Evolutionary conservation across 1,140 invertebrate genomes (phyloP).

Genomic region (Trachelipus rathkii): DNA sequence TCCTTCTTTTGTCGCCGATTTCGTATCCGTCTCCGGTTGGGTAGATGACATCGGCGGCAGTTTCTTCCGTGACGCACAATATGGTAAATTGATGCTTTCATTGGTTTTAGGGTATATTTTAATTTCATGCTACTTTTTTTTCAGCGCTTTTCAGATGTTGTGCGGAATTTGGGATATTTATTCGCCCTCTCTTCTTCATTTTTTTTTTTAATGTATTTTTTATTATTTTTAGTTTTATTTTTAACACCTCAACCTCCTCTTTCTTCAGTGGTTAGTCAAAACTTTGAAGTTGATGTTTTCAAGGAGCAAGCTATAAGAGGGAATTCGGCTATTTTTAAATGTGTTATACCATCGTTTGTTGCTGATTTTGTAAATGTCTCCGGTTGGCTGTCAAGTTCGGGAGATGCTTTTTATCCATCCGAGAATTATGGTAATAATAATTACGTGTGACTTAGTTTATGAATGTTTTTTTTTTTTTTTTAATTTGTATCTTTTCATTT

Average conservation of each 20-base stretch:
- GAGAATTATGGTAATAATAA: constrained; percentile 30
- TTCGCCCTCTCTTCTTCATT: too few species aligned
- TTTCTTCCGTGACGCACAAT: constrained; percentile 14
- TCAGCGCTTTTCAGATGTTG: too few species aligned
- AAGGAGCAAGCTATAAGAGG: constrained; percentile 81
- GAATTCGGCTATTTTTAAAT: constrained; percentile 80
- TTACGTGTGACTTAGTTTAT: neutral
- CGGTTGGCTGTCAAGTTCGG: constrained; percentile 61
- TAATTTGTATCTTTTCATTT: too few species aligned
- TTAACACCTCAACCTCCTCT: neutral
- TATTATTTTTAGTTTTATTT: neutral
- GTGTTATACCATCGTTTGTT: constrained; percentile 80
- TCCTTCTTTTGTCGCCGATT: constrained; percentile 52
- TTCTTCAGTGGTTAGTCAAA: constrained; percentile 69
- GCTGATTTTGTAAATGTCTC: constrained; percentile 57
- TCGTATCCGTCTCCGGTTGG: constrained; percentile 53
- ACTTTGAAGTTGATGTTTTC: constrained; percentile 74
- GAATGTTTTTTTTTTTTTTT: too few species aligned
- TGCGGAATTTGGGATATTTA: too few species aligned
- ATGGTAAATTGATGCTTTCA: constrained; percentile 11
- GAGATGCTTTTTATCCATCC: constrained; percentile 53
- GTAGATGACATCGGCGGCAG: constrained; percentile 63
- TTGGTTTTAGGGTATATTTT: too few species aligned
- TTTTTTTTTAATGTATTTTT: neutral
- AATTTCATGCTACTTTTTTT: too few species aligned